These are phyloP conservation scores for Nomada flava DNA, from an alignment of 2,888 invertebrate genomes.

Conservation along the genomic window DNA sequence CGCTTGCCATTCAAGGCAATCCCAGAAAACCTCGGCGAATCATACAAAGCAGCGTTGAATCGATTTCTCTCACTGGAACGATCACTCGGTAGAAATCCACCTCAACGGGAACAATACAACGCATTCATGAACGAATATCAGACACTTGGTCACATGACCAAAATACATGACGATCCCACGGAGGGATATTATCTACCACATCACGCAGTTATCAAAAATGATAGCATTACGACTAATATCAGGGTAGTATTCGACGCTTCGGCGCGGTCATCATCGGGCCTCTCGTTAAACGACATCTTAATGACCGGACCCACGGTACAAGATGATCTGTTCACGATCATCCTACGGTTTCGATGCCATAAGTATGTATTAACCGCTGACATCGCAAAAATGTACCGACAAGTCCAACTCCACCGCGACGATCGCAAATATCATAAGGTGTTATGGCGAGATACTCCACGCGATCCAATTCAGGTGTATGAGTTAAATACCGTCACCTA, in stretches of 20 bases:
- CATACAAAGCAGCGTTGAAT: too few relatives aligned
- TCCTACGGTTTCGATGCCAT: neutral
- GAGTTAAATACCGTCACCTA: constrained; percentile 2
- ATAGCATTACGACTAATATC: neutral
- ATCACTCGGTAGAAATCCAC: neutral
- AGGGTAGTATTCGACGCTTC: constrained; percentile 3
- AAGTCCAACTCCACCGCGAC: neutral
- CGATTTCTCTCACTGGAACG: neutral
- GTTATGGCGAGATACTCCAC: neutral
- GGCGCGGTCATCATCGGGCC: neutral
- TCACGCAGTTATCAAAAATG: neutral
- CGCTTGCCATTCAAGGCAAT: too few relatives aligned
- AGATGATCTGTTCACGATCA: neutral
- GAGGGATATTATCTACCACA: constrained; percentile 1
- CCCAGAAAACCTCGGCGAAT: too few relatives aligned
- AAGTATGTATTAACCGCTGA: neutral
- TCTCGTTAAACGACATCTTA: neutral
- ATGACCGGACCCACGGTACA: constrained; percentile 1
- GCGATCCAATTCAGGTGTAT: neutral
- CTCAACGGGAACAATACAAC: neutral
- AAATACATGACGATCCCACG: neutral
- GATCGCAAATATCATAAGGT: neutral
- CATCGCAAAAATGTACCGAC: neutral
- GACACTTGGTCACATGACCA: neutral
- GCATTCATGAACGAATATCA: neutral